These are phyloP conservation scores for Cerastoderma edule DNA, from an alignment of 2,888 invertebrate species.

Conservation along the genomic window DNA sequence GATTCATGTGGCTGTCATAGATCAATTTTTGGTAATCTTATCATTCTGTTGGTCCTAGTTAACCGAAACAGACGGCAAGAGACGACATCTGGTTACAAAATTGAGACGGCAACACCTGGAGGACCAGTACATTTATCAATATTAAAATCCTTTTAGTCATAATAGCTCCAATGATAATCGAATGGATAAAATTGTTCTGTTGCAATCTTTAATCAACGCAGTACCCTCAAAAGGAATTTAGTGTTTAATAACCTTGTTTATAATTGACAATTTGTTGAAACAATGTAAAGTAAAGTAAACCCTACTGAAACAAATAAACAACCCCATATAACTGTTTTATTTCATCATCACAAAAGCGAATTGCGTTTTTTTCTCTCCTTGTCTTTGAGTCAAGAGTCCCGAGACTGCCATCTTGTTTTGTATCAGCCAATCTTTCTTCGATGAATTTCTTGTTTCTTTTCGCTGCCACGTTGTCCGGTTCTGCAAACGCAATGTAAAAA, in stretches of 20 bases:
- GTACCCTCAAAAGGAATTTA: not conserved
- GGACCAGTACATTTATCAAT: too few species aligned
- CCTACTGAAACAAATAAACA: too few species aligned
- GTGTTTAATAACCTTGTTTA: not conserved
- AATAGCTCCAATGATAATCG: not conserved
- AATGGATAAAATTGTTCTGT: not conserved
- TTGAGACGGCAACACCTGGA: too few species aligned
- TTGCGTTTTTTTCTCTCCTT: conserved; percentile 32
- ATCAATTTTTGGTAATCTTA: too few species aligned
- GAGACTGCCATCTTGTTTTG: not conserved
- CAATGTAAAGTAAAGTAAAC: too few species aligned
- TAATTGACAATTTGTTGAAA: not conserved
- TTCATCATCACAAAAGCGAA: conserved; percentile 37
- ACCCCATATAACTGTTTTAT: conserved; percentile 25
- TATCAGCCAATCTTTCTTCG: conserved; percentile 17
- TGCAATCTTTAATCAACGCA: not conserved
- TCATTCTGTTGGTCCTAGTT: too few species aligned
- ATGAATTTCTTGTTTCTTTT: conserved; percentile 52
- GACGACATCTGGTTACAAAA: too few species aligned
- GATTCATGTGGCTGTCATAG: too few species aligned
- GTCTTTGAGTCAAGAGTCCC: not conserved
- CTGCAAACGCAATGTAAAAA: conserved; percentile 34
- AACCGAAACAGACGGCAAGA: too few species aligned
- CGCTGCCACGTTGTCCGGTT: conserved; percentile 53
- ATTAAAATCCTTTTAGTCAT: too few species aligned